phyloP scores from a whole-genome alignment of 1,140 invertebrate genomes.

The Mya arenaria region DNA sequence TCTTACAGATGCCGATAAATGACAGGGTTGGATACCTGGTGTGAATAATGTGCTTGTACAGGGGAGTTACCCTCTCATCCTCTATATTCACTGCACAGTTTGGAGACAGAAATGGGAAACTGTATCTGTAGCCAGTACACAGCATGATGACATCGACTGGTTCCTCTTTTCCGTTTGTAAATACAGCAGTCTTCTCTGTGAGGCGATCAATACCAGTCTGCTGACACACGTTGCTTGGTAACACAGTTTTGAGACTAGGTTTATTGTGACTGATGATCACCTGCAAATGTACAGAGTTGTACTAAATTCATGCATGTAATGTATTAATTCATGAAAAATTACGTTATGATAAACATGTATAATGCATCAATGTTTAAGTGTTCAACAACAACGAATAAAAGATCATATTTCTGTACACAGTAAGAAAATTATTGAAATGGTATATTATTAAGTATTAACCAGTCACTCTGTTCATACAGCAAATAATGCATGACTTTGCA shows the following conservation, averaged over 20 bases:
- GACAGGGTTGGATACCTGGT: conserved; percentile 89
- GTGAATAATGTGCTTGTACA: conserved; percentile 94
- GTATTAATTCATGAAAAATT: too few species aligned
- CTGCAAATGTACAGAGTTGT: too few species aligned
- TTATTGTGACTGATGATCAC: conserved; percentile 76
- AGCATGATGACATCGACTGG: conserved; percentile 88
- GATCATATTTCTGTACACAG: too few species aligned
- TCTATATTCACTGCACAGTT: conserved; percentile 87
- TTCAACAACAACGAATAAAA: too few species aligned
- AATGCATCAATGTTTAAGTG: too few species aligned
- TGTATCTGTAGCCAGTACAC: conserved; percentile 92
- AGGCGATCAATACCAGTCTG: conserved; percentile 69
- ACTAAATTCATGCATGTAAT: too few species aligned
- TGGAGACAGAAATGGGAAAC: conserved; percentile 90
- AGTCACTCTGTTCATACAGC: too few species aligned
- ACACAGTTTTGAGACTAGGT: conserved; percentile 49
- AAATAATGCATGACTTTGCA: too few species aligned
- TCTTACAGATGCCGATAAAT: conserved; percentile 91
- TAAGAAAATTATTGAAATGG: too few species aligned
- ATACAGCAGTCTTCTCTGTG: conserved; percentile 59
- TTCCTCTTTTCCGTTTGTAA: conserved; percentile 80
- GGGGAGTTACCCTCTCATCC: conserved; percentile 89
- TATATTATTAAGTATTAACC: too few species aligned
- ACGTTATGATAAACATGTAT: too few species aligned
- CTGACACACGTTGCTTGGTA: conserved; percentile 73